Evolutionary conservation across 2,888 invertebrate species (phyloP), one percentile per base, ranked within the genome.

Genomic region (Deilephila porcellus): DNA sequence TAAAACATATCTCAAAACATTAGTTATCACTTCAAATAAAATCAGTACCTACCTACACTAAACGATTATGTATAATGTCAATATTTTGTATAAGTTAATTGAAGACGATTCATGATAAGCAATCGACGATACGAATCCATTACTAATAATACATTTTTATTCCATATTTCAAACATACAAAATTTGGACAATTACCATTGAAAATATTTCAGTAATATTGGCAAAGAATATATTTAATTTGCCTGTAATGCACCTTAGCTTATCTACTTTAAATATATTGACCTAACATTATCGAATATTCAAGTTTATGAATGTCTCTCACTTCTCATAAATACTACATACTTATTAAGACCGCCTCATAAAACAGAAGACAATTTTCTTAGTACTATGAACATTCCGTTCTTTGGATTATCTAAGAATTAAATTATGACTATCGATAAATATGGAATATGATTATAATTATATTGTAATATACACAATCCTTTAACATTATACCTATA

Each of bases 161-260:
- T 45, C 4, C 14, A 45, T 45, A 45, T 45, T 45, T 45, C 45
- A 11, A 45, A 45, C 45, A 45, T 45, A 45, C 11, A 45, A 11
- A 3, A n/a, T n/a, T 56, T 56, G 19, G 19, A 19, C 56, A 56
- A 45, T 45, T 45, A 11, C 45, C 3, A 45, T 11, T 56, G 5
- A 56, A 56, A n/a, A 56, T n/a, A 19, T 5, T n/a, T 19, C 0
- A 56, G 14, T 56, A 56, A 3, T 5, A 60, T 17, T 45, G 17
- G 17, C 20, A 25, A 29, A 45, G 45, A 67, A 17, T 67, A 67
- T 19, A 45, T 67, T 52, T 52, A 20, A 25, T 52, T 45, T 52
- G 20, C 45, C 45, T 67, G 17, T 45, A 67, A 11, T 25, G 67
- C 52, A 67, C 52, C 25, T 67, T 67, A 64, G 20, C 20, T 52